Conservation (phyloP, 2,113 vertebrate species). For the Carettochelys insculpta region DNA sequence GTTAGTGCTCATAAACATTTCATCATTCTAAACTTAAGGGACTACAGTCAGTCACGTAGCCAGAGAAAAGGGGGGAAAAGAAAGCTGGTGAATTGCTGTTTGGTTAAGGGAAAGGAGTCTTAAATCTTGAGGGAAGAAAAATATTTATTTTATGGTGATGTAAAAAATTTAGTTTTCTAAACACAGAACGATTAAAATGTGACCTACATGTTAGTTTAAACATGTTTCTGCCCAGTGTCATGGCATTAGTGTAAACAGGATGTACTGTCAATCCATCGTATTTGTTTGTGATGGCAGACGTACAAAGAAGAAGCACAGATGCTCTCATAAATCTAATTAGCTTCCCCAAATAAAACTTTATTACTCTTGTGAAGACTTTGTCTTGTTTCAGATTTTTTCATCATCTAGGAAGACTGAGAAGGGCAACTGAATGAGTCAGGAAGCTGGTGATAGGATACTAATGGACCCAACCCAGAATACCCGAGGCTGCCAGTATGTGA, state of each 20-base stretch:
- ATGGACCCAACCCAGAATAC: background rate
- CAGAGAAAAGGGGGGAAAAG: background rate
- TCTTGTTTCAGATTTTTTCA: background rate
- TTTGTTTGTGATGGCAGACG: constrained; percentile 1
- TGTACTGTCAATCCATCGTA: constrained; percentile 22
- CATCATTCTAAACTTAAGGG: background rate
- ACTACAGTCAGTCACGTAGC: background rate
- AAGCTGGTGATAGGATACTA: fast-evolving
- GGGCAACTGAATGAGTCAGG: fast-evolving
- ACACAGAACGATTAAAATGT: constrained; percentile 9
- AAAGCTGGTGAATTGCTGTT: constrained; percentile 5
- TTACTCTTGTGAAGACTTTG: background rate
- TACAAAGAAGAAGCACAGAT: background rate
- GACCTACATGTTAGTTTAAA: constrained; percentile 45
- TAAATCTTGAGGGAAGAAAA: constrained; percentile 6
- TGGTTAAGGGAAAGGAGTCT: constrained; percentile 26
- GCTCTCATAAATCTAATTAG: background rate
- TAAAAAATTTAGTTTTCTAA: constrained; percentile 29
- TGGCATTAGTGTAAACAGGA: constrained; percentile 60
- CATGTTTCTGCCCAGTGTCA: constrained; percentile 36
- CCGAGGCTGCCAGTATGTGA: too few species aligned
- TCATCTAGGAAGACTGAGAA: fast-evolving
- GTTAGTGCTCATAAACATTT: constrained; percentile 42
- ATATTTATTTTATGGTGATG: background rate
- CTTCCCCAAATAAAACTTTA: background rate